phyloP scores from a whole-genome alignment of 2,113 vertebrate species.

The Hemiprocne comata region DNA sequence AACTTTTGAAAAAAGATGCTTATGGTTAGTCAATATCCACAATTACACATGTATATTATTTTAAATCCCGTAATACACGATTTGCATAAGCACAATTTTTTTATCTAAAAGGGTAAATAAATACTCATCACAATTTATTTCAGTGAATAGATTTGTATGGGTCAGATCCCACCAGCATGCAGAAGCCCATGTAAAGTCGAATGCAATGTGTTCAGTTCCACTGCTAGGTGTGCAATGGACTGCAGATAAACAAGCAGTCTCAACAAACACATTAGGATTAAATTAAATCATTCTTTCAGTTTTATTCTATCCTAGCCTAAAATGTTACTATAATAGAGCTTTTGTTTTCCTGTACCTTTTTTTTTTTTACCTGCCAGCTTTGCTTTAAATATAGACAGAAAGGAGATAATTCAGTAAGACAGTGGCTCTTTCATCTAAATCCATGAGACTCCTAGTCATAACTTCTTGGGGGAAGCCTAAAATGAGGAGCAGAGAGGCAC shows the following conservation, averaged over 20 bases:
- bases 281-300: not conserved
- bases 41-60: not conserved
- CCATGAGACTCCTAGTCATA: not conserved
- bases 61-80: not conserved
- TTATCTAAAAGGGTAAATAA: not conserved
- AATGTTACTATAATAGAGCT: not conserved
- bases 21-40: not conserved
- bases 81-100: not conserved
- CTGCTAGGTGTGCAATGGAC: not conserved
- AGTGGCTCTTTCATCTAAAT: conserved; percentile 54
- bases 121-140: not conserved
- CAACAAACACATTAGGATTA: not conserved
- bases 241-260: not conserved
- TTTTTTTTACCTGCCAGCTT: conserved; percentile 41
- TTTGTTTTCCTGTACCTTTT: not conserved
- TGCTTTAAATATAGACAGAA: conserved; percentile 16
- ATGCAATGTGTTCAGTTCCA: not conserved
- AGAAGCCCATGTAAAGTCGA: not conserved
- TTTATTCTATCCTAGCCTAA: not conserved
- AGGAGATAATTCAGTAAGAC: conserved; percentile 60
- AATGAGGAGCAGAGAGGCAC: not conserved
- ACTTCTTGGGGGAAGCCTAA: conserved; percentile 29
- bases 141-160: not conserved
- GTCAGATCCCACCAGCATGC: not conserved
- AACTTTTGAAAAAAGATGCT: not conserved